Conservation (phyloP, 2,888 invertebrate genomes). For the Chymomyza procnemis region DNA sequence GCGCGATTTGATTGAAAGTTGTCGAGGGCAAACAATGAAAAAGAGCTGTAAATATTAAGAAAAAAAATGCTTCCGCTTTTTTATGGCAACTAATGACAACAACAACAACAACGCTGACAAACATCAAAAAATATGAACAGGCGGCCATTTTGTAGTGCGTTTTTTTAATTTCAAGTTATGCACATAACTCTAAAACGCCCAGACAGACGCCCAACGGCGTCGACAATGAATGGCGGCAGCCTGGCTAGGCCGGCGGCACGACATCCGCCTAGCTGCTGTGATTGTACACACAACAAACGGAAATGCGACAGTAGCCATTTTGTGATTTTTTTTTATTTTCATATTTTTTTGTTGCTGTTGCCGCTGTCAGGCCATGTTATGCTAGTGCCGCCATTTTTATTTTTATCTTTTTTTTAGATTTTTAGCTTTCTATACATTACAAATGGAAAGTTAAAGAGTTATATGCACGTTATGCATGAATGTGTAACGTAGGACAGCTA, state of each 20-base stretch:
- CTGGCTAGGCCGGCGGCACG: constrained; percentile 51
- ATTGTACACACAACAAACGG: constrained; percentile 41
- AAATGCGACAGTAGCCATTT: constrained; percentile 71
- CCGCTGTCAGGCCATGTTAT: not conserved
- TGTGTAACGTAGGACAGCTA: no score
- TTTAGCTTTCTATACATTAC: no score
- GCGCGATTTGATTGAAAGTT: constrained; percentile 13
- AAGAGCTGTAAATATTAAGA: not conserved
- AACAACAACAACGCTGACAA: constrained; percentile 13
- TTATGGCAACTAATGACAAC: not conserved
- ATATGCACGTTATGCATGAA: no score
- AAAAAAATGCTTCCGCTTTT: not conserved
- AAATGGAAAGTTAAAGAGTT: no score
- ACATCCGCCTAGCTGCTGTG: constrained; percentile 56
- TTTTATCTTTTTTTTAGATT: constrained; percentile 11
- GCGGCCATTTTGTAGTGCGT: constrained; percentile 18
- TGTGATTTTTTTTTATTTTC: constrained; percentile 24
- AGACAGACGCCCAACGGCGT: not conserved
- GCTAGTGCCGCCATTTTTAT: not conserved
- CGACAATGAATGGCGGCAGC: not conserved
- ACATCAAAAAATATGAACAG: constrained; percentile 53
- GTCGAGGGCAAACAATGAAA: not conserved
- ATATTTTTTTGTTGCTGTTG: constrained; percentile 20
- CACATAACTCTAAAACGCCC: constrained; percentile 37
- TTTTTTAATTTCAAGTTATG: constrained; percentile 39